Evolutionary conservation across 2,797 vertebrate genomes (phyloP), one percentile per base, ranked within the genome.

Genomic region (Dicrostonyx torquatus): DNA sequence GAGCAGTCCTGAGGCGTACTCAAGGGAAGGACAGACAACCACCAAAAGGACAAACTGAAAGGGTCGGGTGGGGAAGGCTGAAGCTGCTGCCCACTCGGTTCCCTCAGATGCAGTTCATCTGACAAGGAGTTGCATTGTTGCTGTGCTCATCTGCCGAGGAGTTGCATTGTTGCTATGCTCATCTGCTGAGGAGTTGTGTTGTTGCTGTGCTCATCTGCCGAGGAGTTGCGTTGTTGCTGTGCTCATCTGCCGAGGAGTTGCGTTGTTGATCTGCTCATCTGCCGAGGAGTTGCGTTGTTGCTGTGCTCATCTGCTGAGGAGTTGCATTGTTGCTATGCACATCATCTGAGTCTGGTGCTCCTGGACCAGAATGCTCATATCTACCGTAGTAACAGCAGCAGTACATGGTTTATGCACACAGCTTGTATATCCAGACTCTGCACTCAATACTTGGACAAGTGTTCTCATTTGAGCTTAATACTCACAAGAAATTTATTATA

Each of bases 391-490:
- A 93, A 73, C 43, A 87, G 55, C 55, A 89, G 90, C 55, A 13
- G 48, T 64, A 26, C 18, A 40, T 37, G 64, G 34, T 50, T 88
- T 85, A 72, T 37, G 20, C 34, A 40, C 62, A 80, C 37, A 85
- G 31, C 48, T 82, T 89, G 6, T 60, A 68, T 53, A 34, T 83
- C n/a, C 70, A 78, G 73, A 70, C 4, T 62, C 15, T 78, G n/a
- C 55, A 11, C 10, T 90, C 73, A 92, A 73, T 85, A 70, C 18
- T 94, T 93, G 91, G 43, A 80, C 1, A 95, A 94, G 34, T n/a
- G 37, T 93, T 86, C n/a, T 88, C 75, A 50, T 78, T 75, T 45
- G 62, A 89, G 34, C 3, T 90, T 86, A 73, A 50, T 17, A 43
- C 62, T 70, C 43, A 87, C 24, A n/a, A 68, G 26, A 95, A 86